Conservation (phyloP, 2,888 invertebrate species). For the Dryocosmus kuriphilus region DNA sequence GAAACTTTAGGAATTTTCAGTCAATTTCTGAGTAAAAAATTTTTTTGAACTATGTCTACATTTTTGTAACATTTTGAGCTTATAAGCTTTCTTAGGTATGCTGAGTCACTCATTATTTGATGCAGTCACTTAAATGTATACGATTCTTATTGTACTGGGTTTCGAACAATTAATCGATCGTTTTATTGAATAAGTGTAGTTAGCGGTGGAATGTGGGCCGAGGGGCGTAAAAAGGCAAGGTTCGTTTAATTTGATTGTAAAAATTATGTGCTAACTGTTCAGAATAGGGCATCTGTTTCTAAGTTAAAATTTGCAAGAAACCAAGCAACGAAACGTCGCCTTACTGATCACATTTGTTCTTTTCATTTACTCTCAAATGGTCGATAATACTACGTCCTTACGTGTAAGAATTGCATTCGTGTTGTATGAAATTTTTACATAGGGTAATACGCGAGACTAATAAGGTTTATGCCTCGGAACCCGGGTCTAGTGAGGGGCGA, state of each 20-base stretch:
- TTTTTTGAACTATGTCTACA: background rate
- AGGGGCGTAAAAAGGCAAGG: constrained; percentile 8
- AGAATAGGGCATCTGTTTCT: background rate
- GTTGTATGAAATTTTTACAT: too few relatives aligned
- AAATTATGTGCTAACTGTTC: constrained; percentile 23
- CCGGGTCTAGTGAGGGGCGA: too few relatives aligned
- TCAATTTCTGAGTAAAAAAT: background rate
- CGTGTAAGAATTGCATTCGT: too few relatives aligned
- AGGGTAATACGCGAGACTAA: too few relatives aligned
- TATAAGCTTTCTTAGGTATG: background rate
- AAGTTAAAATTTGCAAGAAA: background rate
- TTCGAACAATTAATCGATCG: constrained; percentile 18
- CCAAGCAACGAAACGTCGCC: too few relatives aligned
- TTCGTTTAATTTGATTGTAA: constrained; percentile 3
- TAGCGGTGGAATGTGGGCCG: constrained; percentile 20
- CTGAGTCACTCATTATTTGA: constrained; percentile 2
- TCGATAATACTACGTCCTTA: too few relatives aligned
- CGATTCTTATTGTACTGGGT: constrained; percentile 19
- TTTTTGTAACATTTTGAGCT: background rate
- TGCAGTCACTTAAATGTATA: background rate
- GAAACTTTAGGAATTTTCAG: background rate
- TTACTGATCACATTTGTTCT: too few relatives aligned
- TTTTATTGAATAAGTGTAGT: constrained; percentile 29
- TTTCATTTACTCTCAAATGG: too few relatives aligned
- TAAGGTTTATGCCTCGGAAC: too few relatives aligned